phyloP scores from a whole-genome alignment of 2,888 invertebrate genomes.

The Caenorhabditis macrosperma region DNA sequence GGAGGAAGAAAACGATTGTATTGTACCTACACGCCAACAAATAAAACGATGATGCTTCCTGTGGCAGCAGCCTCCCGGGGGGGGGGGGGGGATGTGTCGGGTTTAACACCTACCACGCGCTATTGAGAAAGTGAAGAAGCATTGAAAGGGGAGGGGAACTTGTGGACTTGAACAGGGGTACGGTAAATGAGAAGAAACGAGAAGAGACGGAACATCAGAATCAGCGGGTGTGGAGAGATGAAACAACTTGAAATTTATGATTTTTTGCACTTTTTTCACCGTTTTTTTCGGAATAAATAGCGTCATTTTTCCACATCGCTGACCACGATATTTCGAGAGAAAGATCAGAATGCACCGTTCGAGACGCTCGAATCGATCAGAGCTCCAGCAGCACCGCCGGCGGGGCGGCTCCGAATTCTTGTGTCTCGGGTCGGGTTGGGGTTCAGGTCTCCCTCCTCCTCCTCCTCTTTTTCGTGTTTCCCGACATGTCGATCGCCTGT shows the following conservation, averaged over 20 bases:
- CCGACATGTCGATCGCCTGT: slow-evolving; percentile 14
- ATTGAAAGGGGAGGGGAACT: background rate
- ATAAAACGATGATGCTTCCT: slow-evolving; percentile 15
- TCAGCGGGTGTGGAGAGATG: too few relatives aligned
- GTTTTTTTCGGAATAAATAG: too few relatives aligned
- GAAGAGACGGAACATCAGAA: background rate
- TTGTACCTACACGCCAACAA: slow-evolving; percentile 47
- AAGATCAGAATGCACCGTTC: background rate
- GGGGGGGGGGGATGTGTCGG: background rate
- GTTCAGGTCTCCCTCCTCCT: background rate
- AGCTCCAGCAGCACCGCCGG: too few relatives aligned
- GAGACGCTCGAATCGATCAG: background rate
- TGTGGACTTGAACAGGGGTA: background rate
- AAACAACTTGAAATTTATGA: too few relatives aligned
- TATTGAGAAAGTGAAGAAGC: background rate
- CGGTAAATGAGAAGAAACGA: background rate
- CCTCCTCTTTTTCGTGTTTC: background rate
- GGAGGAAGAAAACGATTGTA: slow-evolving; percentile 23
- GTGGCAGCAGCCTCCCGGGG: slow-evolving; percentile 1
- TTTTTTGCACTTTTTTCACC: too few relatives aligned
- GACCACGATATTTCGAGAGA: too few relatives aligned
- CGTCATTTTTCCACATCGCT: too few relatives aligned
- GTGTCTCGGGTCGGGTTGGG: background rate
- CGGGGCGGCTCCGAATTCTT: background rate
- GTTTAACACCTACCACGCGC: background rate